Conservation (phyloP, 1,140 invertebrate genomes). For the Drosophila ficusphila region DNA sequence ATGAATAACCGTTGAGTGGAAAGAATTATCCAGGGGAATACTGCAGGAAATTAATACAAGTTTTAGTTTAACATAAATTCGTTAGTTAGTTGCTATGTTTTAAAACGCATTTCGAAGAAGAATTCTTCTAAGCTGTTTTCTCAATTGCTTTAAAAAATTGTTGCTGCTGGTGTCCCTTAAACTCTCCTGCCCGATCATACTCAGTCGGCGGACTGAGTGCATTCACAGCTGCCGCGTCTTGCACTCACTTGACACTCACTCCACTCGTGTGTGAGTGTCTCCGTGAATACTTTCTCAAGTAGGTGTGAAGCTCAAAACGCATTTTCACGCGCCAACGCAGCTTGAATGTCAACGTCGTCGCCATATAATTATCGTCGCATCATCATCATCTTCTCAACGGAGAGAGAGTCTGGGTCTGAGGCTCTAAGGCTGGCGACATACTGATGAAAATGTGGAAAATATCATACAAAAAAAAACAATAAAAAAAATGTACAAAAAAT, state of each 20-base stretch:
- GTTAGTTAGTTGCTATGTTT: no score
- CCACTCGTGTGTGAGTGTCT: conserved; percentile 6
- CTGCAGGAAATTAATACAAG: not conserved
- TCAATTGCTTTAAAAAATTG: no score
- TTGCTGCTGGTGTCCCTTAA: no score
- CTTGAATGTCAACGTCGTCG: conserved; percentile 67
- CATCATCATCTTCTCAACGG: conserved; percentile 19
- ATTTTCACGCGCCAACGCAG: conserved; percentile 78
- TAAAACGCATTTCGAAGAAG: no score
- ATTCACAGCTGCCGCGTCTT: conserved; percentile 34
- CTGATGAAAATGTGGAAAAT: conserved; percentile 21
- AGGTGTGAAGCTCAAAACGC: conserved; percentile 81
- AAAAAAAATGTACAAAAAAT: not conserved
- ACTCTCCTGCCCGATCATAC: no score
- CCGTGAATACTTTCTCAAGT: conserved; percentile 51
- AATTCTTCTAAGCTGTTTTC: no score
- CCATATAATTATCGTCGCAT: conserved; percentile 19
- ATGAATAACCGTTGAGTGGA: not conserved
- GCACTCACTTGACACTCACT: conserved; percentile 44
- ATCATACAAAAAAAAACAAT: not conserved
- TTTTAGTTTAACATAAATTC: not conserved
- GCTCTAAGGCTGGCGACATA: conserved; percentile 5
- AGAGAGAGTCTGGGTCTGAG: conserved; percentile 7
- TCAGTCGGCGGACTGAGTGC: no score
- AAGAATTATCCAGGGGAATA: not conserved